Conservation (phyloP, 1,140 invertebrate species). For the Bombus difficillimus region DNA sequence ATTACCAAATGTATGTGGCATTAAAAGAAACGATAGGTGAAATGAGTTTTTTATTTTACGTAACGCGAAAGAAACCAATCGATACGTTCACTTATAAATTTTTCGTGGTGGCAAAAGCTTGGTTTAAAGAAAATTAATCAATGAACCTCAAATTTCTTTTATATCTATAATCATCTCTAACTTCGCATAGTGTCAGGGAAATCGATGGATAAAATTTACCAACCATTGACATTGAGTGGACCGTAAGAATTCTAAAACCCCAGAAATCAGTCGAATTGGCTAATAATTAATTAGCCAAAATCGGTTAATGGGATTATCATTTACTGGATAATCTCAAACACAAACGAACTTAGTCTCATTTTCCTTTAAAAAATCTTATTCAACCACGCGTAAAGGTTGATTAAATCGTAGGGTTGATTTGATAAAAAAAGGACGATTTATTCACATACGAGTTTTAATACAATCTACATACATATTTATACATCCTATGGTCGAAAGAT, state of each 20-base stretch:
- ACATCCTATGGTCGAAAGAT: slow-evolving; percentile 47
- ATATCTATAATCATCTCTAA: too few species aligned
- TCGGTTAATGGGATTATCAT: background rate
- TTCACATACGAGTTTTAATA: slow-evolving; percentile 62
- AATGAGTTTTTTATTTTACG: background rate
- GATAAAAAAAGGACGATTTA: slow-evolving; percentile 63
- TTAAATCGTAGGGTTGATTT: background rate
- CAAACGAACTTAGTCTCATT: background rate
- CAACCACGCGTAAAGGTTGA: background rate
- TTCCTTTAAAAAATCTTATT: background rate
- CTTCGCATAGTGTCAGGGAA: background rate
- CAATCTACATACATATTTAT: slow-evolving; percentile 56
- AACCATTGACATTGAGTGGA: too few species aligned
- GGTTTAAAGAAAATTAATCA: too few species aligned
- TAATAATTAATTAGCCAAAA: too few species aligned
- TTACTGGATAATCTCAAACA: background rate
- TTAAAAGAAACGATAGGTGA: background rate
- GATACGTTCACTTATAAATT: too few species aligned
- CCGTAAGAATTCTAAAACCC: background rate
- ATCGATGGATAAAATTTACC: background rate
- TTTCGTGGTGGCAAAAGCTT: too few species aligned
- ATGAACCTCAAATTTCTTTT: too few species aligned
- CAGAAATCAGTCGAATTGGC: background rate
- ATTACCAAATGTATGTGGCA: too few species aligned
- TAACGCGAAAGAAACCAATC: too few species aligned